Conservation (phyloP, 2,888 invertebrate genomes). For the Scaptomyza reducta region DNA sequence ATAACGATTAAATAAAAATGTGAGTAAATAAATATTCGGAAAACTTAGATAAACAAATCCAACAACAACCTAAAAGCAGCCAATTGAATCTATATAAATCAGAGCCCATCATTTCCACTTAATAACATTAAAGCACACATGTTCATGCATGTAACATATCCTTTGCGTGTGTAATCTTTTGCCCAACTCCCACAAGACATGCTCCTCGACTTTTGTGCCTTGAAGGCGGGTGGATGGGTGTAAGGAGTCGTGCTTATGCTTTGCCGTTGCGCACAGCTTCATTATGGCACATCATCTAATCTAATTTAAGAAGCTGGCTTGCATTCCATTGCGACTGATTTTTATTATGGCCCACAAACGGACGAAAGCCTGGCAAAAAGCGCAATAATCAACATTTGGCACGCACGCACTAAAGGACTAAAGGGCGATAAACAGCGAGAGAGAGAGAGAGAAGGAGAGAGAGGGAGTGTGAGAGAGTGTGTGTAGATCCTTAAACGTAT, state of each 20-base stretch:
- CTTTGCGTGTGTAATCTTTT: conserved; percentile 15
- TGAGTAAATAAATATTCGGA: not conserved
- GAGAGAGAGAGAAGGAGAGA: not conserved
- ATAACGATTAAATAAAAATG: too few species aligned
- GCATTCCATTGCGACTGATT: conserved; percentile 66
- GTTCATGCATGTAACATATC: not conserved
- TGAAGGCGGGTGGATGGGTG: not conserved
- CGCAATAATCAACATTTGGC: conserved; percentile 72
- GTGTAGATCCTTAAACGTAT: conserved; percentile 20
- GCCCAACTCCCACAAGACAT: not conserved
- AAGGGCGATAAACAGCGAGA: conserved; percentile 19
- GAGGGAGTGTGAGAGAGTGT: not conserved
- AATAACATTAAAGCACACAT: conserved; percentile 7
- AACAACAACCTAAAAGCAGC: not conserved
- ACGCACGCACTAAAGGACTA: conserved; percentile 46
- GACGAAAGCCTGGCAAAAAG: conserved; percentile 42
- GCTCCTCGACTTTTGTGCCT: not conserved
- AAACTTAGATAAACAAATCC: not conserved
- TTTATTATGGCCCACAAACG: conserved; percentile 48
- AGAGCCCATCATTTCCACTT: not conserved
- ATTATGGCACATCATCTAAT: conserved; percentile 77
- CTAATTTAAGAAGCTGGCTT: conserved; percentile 62
- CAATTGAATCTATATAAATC: conserved; percentile 10
- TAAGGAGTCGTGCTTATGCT: conserved; percentile 16
- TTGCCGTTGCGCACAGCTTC: conserved; percentile 57